These are phyloP conservation scores for Leucania comma DNA, from an alignment of 2,888 invertebrate species.

Conservation along the genomic window DNA sequence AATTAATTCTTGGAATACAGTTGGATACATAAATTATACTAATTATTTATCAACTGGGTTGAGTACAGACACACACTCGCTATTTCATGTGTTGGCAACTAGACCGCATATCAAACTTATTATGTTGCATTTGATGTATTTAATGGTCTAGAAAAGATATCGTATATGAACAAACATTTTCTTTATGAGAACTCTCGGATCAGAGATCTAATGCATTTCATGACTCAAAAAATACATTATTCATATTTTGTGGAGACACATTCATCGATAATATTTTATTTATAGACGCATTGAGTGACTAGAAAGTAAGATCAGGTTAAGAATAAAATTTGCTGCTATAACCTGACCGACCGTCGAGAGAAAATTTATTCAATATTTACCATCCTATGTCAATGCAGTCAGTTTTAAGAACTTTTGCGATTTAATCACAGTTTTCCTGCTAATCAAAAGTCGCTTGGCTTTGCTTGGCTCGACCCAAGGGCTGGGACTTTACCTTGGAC, in stretches of 20 bases:
- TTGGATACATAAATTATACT: conserved; percentile 43
- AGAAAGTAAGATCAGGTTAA: conserved; percentile 12
- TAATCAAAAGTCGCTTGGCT: too few relatives aligned
- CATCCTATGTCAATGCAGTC: not conserved
- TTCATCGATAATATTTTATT: conserved; percentile 31
- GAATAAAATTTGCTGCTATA: conserved; percentile 9
- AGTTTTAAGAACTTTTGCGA: not conserved
- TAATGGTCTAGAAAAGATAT: conserved; percentile 13
- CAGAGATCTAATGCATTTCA: conserved; percentile 16
- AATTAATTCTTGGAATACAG: conserved; percentile 49
- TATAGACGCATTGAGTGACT: conserved; percentile 9
- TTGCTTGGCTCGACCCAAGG: too few relatives aligned
- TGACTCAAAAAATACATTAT: conserved; percentile 33
- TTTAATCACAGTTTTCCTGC: not conserved
- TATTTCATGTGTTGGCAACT: conserved; percentile 25
- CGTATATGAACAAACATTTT: conserved; percentile 6
- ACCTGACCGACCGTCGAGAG: not conserved
- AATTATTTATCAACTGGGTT: conserved; percentile 43
- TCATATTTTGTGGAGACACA: conserved; percentile 9
- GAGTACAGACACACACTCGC: conserved; percentile 16
- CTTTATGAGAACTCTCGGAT: conserved; percentile 8
- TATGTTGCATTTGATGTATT: conserved; percentile 25
- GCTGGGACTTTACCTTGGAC: too few relatives aligned
- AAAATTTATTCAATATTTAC: not conserved
- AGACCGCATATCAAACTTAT: conserved; percentile 18